Conservation (phyloP, 1,140 invertebrate species). For the Solen grandis region DNA sequence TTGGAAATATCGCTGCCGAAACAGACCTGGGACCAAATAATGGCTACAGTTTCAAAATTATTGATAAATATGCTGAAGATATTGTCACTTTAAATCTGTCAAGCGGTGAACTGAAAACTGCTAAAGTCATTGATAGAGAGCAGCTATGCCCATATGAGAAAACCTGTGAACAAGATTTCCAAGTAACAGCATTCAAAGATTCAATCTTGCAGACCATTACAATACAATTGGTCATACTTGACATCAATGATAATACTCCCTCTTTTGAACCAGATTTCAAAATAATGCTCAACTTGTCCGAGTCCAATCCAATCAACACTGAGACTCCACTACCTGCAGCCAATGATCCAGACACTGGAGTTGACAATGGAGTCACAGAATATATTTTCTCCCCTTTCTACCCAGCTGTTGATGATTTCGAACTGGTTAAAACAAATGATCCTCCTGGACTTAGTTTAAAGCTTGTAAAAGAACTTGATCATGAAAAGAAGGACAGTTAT, state of each 20-base stretch:
- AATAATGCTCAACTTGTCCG: conserved; percentile 19
- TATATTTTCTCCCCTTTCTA: conserved; percentile 39
- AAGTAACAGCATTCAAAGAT: conserved; percentile 34
- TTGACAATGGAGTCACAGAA: conserved; percentile 21
- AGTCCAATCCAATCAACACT: conserved; percentile 5
- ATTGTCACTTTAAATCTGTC: conserved; percentile 36
- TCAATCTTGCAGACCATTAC: conserved; percentile 13
- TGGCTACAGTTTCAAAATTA: conserved; percentile 38
- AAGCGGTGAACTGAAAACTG: conserved; percentile 49
- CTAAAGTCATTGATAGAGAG: conserved; percentile 41
- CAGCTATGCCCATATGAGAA: conserved; percentile 19
- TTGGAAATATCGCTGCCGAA: conserved; percentile 55
- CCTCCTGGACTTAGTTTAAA: conserved; percentile 21
- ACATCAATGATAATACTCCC: conserved; percentile 53
- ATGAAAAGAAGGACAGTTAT: conserved; percentile 89
- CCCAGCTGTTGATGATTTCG: conserved; percentile 33
- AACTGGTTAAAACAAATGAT: conserved; percentile 1
- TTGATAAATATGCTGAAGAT: neutral
- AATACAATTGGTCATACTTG: conserved; percentile 34
- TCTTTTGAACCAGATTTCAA: conserved; percentile 28
- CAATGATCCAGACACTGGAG: conserved; percentile 38
- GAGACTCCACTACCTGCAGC: conserved; percentile 12
- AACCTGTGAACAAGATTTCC: conserved; percentile 12
- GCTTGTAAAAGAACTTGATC: conserved; percentile 85
- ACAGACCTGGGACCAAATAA: conserved; percentile 17